Conservation (phyloP, 2,797 vertebrate species). For the Falco peregrinus region DNA sequence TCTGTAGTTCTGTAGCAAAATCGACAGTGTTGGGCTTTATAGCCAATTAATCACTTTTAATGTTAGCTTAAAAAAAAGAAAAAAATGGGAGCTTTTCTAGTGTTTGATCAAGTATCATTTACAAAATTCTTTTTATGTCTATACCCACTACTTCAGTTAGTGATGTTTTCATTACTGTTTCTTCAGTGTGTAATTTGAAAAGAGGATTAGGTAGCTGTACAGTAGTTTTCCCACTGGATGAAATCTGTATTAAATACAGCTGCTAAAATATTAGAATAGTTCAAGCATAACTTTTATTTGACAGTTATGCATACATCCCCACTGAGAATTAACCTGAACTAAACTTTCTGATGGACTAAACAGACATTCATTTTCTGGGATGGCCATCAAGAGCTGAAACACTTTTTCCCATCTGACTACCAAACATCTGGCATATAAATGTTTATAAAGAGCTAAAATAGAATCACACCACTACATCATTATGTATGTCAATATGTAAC, state of each 20-base stretch:
- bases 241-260: slow-evolving; percentile 73
- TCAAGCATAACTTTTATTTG: slow-evolving; percentile 72
- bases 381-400: slow-evolving; percentile 35
- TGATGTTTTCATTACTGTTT: slow-evolving; percentile 48
- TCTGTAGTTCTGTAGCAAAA: background rate
- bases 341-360: slow-evolving; percentile 70
- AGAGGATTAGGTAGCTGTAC: slow-evolving; percentile 70
- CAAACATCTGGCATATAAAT: background rate
- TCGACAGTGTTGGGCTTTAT: background rate
- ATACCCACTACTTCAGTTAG: slow-evolving; percentile 5
- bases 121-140: slow-evolving; percentile 5
- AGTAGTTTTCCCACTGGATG: slow-evolving; percentile 76
- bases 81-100: background rate
- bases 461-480: background rate
- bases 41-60: background rate
- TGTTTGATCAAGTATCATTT: background rate
- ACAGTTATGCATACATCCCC: slow-evolving; percentile 78
- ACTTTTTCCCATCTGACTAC: background rate
- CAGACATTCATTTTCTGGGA: slow-evolving; percentile 65
- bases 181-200: slow-evolving; percentile 43
- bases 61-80: background rate
- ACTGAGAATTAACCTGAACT: slow-evolving; percentile 64
- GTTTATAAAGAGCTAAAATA: background rate
- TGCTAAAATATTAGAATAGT: slow-evolving; percentile 71
- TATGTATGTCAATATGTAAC: background rate